Evolutionary conservation across 2,888 invertebrate genomes (phyloP), one percentile per base, ranked within the genome.

Genomic region (Drosophila pegasa): DNA sequence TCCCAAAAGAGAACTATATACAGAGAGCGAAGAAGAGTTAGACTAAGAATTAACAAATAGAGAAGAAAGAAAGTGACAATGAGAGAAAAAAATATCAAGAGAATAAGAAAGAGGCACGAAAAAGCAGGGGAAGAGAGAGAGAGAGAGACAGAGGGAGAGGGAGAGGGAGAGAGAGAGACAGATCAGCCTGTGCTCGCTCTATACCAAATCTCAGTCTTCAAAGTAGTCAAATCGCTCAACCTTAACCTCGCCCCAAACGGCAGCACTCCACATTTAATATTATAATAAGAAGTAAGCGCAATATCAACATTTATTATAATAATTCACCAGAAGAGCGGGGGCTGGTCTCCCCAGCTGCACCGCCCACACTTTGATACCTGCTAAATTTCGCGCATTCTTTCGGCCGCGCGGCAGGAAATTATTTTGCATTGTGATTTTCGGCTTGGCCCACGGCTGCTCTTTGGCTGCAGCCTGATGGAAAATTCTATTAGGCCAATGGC

Each of bases 401-500:
- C 20, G 47, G 2, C 2, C 54, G 6, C 29, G n/a, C 20, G 31
- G 40, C 33, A 12, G 16, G n/a, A 56, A 37, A 47, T 56, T n/a
- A 27, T 35, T 56, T 35, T 20, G 37, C 57, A 38, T 57, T 57
- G 38, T 40, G 41, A 31, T 38, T 27, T 48, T 22, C 1, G 43
- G 33, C 12, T 3, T 33, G 55, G 12, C 14, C 10, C 43, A 9
- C 25, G 43, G 45, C 55, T 16, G 48, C 33, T 27, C 25, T 22
- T 37, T 45, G 61, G n/a, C 41, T 37, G 22, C 40, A 43, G 31
- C 27, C 54, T 78, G 63, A 72, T 65, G 72, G 64, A 78, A 80
- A 82, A 82, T 82, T 78, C 65, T 67, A 71, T 86, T 73, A 75
- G 75, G 59, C 62, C 52, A 56, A 62, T 48, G 61, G 55, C 38